Conservation (phyloP, 2,888 invertebrate species). For the Acronicta aceris region DNA sequence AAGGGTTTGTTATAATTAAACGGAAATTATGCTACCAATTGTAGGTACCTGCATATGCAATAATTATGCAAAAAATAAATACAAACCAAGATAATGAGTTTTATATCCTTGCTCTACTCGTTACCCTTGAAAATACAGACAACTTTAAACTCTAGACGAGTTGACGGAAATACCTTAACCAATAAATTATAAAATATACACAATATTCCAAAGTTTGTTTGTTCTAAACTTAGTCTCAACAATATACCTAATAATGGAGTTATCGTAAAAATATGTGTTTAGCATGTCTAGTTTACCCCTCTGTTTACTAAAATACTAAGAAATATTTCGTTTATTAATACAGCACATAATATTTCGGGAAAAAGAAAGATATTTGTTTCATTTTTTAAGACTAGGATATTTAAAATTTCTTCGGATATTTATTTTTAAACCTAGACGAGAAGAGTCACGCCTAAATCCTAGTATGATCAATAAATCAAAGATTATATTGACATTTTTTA, state of each 20-base stretch:
- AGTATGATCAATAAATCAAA: background rate
- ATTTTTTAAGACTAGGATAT: too few species aligned
- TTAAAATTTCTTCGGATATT: too few species aligned
- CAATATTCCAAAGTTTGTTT: too few species aligned
- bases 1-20: background rate
- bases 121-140: constrained; percentile 8
- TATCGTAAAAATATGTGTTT: too few species aligned
- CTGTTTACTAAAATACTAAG: too few species aligned
- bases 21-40: constrained; percentile 3
- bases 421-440: background rate
- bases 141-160: constrained; percentile 1
- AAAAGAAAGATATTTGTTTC: too few species aligned
- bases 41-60: constrained; percentile 9
- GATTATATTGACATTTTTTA: constrained; percentile 1
- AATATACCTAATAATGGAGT: too few species aligned
- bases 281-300: too few species aligned
- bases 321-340: too few species aligned
- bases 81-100: background rate
- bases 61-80: constrained; percentile 2
- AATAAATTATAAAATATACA: background rate
- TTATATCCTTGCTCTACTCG: constrained; percentile 4
- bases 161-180: background rate
- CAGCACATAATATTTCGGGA: too few species aligned
- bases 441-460: background rate
- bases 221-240: too few species aligned